phyloP scores from a whole-genome alignment of 2,797 vertebrate species.

The Lepus townsendii region DNA sequence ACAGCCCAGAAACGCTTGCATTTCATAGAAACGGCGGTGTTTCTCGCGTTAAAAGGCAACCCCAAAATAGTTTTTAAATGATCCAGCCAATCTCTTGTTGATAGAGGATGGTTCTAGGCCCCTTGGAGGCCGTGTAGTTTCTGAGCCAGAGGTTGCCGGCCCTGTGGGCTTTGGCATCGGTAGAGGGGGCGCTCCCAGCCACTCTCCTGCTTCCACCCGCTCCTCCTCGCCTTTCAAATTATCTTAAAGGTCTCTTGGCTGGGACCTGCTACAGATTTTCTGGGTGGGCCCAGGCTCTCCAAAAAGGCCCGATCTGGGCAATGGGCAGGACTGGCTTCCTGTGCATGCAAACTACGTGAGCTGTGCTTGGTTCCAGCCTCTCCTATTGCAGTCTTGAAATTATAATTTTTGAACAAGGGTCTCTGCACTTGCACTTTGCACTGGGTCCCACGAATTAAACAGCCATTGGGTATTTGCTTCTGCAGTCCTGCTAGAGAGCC shows the following conservation, averaged over 20 bases:
- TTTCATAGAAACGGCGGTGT: slow-evolving; percentile 39
- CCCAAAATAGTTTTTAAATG: not conserved
- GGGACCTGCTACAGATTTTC: not conserved
- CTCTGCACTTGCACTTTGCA: slow-evolving; percentile 32
- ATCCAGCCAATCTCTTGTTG: not conserved
- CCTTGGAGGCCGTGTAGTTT: slow-evolving; percentile 40
- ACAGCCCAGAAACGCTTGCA: slow-evolving; percentile 39
- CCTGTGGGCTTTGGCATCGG: not conserved
- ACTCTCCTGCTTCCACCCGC: no score
- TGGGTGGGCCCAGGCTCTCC: not conserved
- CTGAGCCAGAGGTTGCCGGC: not conserved
- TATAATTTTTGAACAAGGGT: slow-evolving; percentile 19
- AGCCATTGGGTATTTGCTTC: not conserved
- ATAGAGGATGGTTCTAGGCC: not conserved
- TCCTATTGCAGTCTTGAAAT: slow-evolving; percentile 35
- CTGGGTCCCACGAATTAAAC: not conserved
- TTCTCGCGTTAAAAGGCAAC: slow-evolving; percentile 37
- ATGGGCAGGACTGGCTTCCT: not conserved
- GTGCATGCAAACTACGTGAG: not conserved
- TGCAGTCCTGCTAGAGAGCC: not conserved
- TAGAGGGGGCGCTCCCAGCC: not conserved
- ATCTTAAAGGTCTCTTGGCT: not conserved
- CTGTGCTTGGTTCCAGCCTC: slow-evolving; percentile 17
- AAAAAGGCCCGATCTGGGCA: not conserved
- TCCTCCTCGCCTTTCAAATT: not conserved